These are phyloP conservation scores for Listronotus oregonensis DNA, from an alignment of 1,140 invertebrate genomes.

Conservation along the genomic window DNA sequence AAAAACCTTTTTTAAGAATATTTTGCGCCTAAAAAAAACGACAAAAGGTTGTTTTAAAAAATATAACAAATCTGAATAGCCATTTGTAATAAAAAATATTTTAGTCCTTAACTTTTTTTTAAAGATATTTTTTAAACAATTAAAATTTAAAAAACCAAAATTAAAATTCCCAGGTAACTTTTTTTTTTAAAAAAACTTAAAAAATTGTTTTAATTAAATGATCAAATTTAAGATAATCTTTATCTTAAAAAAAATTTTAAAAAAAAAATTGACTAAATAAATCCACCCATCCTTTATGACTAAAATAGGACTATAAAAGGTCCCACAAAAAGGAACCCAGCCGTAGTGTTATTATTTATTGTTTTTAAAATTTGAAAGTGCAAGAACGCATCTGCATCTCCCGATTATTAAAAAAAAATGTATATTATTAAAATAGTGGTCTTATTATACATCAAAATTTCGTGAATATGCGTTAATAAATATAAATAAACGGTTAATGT, in stretches of 20 bases:
- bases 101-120: too few species aligned
- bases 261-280: not conserved
- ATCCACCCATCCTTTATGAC: not conserved
- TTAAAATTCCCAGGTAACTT: too few species aligned
- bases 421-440: not conserved
- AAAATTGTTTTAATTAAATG: not conserved
- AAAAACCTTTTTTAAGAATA: too few species aligned
- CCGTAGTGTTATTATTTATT: not conserved
- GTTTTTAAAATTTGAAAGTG: conserved; percentile 7
- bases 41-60: too few species aligned
- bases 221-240: not conserved
- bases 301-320: not conserved
- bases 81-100: too few species aligned
- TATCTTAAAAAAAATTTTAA: not conserved
- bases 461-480: not conserved
- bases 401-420: not conserved
- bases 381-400: conserved; percentile 1
- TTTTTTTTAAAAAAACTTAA: not conserved
- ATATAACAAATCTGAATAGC: too few species aligned
- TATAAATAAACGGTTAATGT: conserved; percentile 6
- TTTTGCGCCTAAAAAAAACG: too few species aligned
- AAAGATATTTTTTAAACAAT: too few species aligned
- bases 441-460: conserved; percentile 2
- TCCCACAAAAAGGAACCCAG: not conserved
- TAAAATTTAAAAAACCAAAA: too few species aligned